phyloP scores from a whole-genome alignment of 2,113 vertebrate genomes.

The Platichthys stellatus region DNA sequence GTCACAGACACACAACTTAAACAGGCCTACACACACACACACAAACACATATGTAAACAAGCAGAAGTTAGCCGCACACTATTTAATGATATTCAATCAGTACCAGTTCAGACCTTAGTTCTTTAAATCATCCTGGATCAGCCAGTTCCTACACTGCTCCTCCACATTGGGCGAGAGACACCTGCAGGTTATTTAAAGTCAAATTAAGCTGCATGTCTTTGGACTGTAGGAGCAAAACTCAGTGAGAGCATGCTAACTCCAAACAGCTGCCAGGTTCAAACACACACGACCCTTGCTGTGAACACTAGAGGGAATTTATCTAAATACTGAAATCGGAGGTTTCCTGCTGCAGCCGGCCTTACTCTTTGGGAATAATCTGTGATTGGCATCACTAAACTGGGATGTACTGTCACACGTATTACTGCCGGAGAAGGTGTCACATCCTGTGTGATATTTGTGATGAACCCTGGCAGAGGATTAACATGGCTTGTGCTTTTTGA shows the following conservation, averaged over 20 bases:
- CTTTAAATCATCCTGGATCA: conserved; percentile 9
- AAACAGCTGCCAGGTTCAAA: no score
- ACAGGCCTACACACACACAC: no score
- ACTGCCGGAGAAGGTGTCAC: conserved; percentile 18
- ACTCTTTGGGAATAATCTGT: not conserved
- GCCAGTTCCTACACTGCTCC: not conserved
- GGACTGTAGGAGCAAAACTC: no score
- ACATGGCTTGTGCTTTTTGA: conserved; percentile 6
- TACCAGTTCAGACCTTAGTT: conserved; percentile 6
- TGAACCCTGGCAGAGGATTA: conserved; percentile 5
- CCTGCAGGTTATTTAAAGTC: no score
- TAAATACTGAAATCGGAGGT: no score
- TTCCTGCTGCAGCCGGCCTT: no score
- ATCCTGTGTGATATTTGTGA: conserved; percentile 1
- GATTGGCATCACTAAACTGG: conserved; percentile 34
- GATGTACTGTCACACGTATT: conserved; percentile 19
- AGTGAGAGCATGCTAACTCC: no score
- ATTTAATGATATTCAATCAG: not conserved
- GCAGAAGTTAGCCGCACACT: no score
- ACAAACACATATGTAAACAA: not conserved
- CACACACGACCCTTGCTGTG: no score
- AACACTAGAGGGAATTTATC: no score
- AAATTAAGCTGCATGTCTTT: no score
- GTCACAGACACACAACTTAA: not conserved
- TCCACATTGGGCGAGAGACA: no score